Conservation (phyloP, 2,888 invertebrate genomes). For the Drosophila subsilvestris region DNA sequence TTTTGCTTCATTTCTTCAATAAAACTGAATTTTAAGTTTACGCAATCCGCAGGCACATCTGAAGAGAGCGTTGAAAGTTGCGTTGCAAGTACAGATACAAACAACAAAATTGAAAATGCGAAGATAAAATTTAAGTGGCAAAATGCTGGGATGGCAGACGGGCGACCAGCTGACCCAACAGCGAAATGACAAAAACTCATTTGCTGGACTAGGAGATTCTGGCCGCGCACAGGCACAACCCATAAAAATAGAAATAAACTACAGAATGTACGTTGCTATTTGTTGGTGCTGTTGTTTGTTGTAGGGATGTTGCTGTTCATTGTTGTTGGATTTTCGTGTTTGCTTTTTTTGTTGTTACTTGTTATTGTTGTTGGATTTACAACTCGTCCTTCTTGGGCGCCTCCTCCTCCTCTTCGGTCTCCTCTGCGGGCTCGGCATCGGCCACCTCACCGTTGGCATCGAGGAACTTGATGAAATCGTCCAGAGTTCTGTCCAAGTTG, state of each 20-base stretch:
- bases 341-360: conserved; percentile 20
- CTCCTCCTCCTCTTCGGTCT: conserved; percentile 78
- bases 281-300: conserved; percentile 48
- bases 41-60: conserved; percentile 24
- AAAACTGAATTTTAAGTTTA: conserved; percentile 67
- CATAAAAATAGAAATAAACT: conserved; percentile 63
- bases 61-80: conserved; percentile 38
- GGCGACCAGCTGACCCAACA: conserved; percentile 37
- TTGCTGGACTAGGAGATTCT: conserved; percentile 39
- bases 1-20: conserved; percentile 67
- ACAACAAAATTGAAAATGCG: conserved; percentile 27
- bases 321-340: conserved; percentile 53
- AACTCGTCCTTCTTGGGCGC: conserved; percentile 84
- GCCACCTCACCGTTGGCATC: conserved; percentile 95
- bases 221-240: conserved; percentile 5
- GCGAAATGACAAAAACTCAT: conserved; percentile 64
- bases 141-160: conserved; percentile 28
- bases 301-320: conserved; percentile 54
- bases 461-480: conserved; percentile 96
- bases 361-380: conserved; percentile 75
- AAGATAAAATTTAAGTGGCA: conserved; percentile 43
- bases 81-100: conserved; percentile 22
- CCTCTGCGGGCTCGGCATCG: conserved; percentile 83
- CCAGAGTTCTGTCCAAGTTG: conserved; percentile 97
- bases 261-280: conserved; percentile 77